Percentiles rank a stretch among this genome's conserved stretches.
These are phyloP conservation scores for Monomorium pharaonis DNA, from an alignment of 1,140 invertebrate species.

Conservation along the genomic window DNA sequence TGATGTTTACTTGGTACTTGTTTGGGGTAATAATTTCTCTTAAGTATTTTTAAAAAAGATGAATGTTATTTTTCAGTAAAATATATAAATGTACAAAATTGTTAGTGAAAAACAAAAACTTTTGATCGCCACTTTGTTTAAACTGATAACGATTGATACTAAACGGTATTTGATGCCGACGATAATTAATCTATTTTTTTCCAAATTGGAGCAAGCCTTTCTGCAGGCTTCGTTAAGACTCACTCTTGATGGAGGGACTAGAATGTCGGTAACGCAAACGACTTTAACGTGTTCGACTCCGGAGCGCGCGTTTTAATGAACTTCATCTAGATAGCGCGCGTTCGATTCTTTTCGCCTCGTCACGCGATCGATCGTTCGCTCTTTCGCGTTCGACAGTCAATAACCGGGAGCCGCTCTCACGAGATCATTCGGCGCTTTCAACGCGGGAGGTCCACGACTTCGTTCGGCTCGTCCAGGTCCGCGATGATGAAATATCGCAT, in stretches of 20 bases:
- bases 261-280: constrained; percentile 7
- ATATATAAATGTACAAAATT: neutral
- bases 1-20: too few species aligned
- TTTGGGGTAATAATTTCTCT: neutral
- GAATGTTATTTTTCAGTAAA: neutral
- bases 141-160: constrained; percentile 8
- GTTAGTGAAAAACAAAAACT: neutral
- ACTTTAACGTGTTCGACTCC: constrained; percentile 21
- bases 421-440: constrained; percentile 35
- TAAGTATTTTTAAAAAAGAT: neutral
- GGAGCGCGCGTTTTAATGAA: constrained; percentile 46
- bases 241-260: neutral
- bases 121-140: neutral
- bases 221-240: neutral
- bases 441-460: constrained; percentile 45
- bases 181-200: constrained; percentile 34
- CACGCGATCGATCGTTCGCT: constrained; percentile 53
- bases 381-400: constrained; percentile 44
- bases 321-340: constrained; percentile 49
- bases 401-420: constrained; percentile 36
- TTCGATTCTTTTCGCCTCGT: constrained; percentile 49
- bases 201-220: constrained; percentile 12
- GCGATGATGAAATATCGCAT: constrained; percentile 48
- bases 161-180: constrained; percentile 20
- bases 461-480: neutral